Conservation (phyloP, 2,888 invertebrate species). For the Colletes collaris region DNA sequence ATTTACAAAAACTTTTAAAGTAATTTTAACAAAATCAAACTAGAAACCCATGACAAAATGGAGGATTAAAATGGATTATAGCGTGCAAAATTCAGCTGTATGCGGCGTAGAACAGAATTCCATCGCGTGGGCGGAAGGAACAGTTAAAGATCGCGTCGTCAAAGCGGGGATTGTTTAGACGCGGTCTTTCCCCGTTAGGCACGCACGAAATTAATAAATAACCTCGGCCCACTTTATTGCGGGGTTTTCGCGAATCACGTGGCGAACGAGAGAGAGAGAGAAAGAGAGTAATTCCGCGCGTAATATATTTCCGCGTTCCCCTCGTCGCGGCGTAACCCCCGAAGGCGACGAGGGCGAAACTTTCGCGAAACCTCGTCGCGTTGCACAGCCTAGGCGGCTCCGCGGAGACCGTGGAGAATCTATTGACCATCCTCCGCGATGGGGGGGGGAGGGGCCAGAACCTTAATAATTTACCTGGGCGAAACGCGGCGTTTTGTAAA, state of each 20-base stretch:
- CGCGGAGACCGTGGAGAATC: constrained; percentile 29
- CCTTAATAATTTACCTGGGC: constrained; percentile 73
- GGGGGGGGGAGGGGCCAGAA: constrained; percentile 11
- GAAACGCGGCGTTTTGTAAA: constrained; percentile 75
- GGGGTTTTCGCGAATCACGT: constrained; percentile 60
- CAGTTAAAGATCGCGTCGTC: too few species aligned
- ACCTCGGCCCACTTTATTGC: constrained; percentile 66
- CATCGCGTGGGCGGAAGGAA: too few species aligned
- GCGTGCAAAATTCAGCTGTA: too few species aligned
- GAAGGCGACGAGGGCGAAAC: constrained; percentile 64
- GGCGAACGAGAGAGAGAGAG: constrained; percentile 6
- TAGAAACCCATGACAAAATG: too few species aligned
- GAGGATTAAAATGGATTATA: too few species aligned
- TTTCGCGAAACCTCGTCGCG: constrained; percentile 39
- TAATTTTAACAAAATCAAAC: too few species aligned
- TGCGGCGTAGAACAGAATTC: too few species aligned
- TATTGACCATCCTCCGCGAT: constrained; percentile 24
- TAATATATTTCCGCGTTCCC: constrained; percentile 57
- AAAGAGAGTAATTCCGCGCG: constrained; percentile 29
- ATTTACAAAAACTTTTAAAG: too few species aligned
- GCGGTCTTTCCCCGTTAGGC: constrained; percentile 17
- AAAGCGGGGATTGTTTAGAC: too few species aligned
- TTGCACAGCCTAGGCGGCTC: background rate
- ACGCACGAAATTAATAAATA: constrained; percentile 70
- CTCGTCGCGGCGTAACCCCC: constrained; percentile 60